A percentile compares a stretch with the other conserved stretches of the same genome.
Conservation (phyloP, 1,140 invertebrate species). For the Achatina immaculata region DNA sequence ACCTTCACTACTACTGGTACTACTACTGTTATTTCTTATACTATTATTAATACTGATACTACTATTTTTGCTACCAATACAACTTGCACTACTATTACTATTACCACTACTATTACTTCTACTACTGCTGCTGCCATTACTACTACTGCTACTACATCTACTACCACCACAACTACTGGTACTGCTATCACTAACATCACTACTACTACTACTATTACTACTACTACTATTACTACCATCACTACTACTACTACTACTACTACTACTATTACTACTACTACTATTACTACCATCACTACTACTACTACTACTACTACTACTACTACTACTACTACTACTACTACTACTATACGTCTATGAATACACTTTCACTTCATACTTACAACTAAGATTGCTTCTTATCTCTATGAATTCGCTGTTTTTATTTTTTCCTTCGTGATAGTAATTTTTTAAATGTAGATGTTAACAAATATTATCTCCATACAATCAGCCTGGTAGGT, state of each 20-base stretch:
- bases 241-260: conserved; percentile 9
- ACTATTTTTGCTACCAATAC: neutral
- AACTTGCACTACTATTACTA: neutral
- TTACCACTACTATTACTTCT: neutral
- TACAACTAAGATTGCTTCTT: too few relatives aligned
- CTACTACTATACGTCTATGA: too few relatives aligned
- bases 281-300: conserved; percentile 1
- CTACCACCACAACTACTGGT: conserved; percentile 1
- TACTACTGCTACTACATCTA: conserved; percentile 2
- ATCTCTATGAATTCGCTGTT: too few relatives aligned
- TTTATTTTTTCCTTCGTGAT: too few relatives aligned
- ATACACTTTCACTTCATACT: too few relatives aligned
- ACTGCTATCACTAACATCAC: neutral
- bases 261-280: conserved; percentile 7
- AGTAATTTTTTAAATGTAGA: too few relatives aligned
- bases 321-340: conserved; percentile 5
- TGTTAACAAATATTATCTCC: too few relatives aligned
- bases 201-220: conserved; percentile 7
- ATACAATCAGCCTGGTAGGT: too few relatives aligned
- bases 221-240: conserved; percentile 1
- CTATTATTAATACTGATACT: neutral
- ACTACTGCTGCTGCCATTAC: conserved; percentile 5
- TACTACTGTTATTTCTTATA: neutral
- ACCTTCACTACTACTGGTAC: neutral
- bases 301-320: conserved; percentile 9